phyloP scores from a whole-genome alignment of 2,113 vertebrate species.

The Tinamus guttatus region DNA sequence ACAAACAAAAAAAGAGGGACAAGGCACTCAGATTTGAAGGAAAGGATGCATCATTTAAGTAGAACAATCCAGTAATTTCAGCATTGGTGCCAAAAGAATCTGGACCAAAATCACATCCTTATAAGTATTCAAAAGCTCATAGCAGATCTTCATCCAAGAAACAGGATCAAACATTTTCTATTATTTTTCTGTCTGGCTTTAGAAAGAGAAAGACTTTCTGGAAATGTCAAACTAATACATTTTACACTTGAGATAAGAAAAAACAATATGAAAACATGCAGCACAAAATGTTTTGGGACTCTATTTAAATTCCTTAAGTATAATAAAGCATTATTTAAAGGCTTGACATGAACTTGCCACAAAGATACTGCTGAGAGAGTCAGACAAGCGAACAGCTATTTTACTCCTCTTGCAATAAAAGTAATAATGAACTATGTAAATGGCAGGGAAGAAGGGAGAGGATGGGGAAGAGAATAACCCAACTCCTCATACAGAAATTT shows the following conservation, averaged over 20 bases:
- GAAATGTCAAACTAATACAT: slow-evolving; percentile 50
- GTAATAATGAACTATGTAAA: not conserved
- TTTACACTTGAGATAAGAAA: slow-evolving; percentile 46
- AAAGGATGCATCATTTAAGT: slow-evolving; percentile 25
- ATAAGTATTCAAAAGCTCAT: slow-evolving; percentile 41
- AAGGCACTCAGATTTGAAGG: slow-evolving; percentile 10
- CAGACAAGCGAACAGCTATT: not conserved
- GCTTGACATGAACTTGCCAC: not conserved
- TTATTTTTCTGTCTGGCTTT: slow-evolving; percentile 54
- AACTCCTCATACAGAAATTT: not conserved
- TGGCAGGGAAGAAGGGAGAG: not conserved
- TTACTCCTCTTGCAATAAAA: not conserved
- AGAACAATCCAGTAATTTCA: slow-evolving; percentile 43
- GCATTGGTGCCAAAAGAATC: slow-evolving; percentile 39
- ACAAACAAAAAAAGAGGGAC: not conserved
- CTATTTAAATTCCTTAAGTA: not conserved
- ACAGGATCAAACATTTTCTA: slow-evolving; percentile 39
- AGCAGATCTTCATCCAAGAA: slow-evolving; percentile 52
- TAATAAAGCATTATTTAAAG: not conserved
- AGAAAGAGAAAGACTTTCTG: slow-evolving; percentile 34
- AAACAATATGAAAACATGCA: slow-evolving; percentile 15
- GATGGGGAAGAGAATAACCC: not conserved
- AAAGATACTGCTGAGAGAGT: not conserved
- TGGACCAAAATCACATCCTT: slow-evolving; percentile 55
- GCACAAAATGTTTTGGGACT: slow-evolving; percentile 6